Percentiles rank a stretch among this genome's conserved stretches.
Conservation (phyloP, 53 echinoderm and acorn worm species). For the Echinometra lucunter region DNA sequence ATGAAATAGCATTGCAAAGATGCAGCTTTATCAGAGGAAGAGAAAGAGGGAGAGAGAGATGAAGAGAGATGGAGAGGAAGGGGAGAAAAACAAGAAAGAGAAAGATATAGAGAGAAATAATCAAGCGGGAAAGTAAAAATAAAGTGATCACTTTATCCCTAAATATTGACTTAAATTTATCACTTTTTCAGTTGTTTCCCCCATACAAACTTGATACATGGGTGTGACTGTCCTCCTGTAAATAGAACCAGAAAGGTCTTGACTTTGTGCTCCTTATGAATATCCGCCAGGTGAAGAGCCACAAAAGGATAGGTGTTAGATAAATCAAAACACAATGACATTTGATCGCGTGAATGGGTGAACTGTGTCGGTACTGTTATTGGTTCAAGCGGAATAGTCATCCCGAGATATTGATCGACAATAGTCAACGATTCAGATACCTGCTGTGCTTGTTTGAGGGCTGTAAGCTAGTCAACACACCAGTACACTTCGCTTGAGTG, state of each 20-base stretch:
- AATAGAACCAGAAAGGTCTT: background rate
- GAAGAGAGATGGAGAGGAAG: no score
- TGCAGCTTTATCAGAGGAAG: background rate
- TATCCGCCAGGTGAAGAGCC: background rate
- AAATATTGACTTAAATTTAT: slow-evolving; percentile 12
- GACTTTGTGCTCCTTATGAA: slow-evolving; percentile 22
- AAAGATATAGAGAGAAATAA: background rate
- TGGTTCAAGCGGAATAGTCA: background rate
- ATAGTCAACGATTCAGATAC: background rate
- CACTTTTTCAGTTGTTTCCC: background rate
- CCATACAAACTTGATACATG: background rate
- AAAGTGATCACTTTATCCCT: background rate
- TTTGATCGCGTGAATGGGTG: slow-evolving; percentile 14
- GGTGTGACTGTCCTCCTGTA: background rate
- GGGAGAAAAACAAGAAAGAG: background rate
- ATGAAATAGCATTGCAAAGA: background rate
- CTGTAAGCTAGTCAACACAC: background rate
- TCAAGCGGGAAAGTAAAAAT: background rate
- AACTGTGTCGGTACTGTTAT: background rate
- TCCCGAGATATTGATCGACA: background rate
- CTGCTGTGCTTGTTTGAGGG: background rate
- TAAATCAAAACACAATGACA: slow-evolving; percentile 21
- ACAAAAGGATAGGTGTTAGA: slow-evolving; percentile 14
- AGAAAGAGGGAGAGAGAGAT: no score
- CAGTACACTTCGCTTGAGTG: background rate